These are phyloP conservation scores for Ispidina picta DNA, from an alignment of 2,797 vertebrate species.

Conservation along the genomic window DNA sequence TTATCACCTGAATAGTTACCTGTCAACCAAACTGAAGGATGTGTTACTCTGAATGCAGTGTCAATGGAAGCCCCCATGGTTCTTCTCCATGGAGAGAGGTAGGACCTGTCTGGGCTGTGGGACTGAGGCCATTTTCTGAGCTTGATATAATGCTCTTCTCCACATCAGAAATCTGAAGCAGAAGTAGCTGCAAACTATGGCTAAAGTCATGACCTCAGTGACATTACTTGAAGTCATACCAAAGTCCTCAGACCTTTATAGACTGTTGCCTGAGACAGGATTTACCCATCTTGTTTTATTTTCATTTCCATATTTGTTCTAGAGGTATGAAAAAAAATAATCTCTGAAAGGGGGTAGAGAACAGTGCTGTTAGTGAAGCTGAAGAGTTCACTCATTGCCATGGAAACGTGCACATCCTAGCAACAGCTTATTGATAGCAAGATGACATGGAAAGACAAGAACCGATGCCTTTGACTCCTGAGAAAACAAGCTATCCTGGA, in stretches of 20 bases:
- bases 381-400: slow-evolving; percentile 78
- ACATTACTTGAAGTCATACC: not conserved
- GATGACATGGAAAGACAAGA: slow-evolving; percentile 62
- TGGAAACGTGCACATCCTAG: slow-evolving; percentile 78
- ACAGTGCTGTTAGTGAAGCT: slow-evolving; percentile 33
- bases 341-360: not conserved
- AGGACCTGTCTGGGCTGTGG: fast-evolving
- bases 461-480: slow-evolving; percentile 44
- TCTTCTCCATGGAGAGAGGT: not conserved
- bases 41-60: fast-evolving
- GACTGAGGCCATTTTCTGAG: not conserved
- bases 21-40: fast-evolving
- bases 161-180: not conserved
- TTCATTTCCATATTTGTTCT: not conserved
- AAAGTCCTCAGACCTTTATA: not conserved
- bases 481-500: not conserved
- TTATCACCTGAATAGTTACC: not conserved
- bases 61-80: fast-evolving
- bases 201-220: not conserved
- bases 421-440: slow-evolving; percentile 76
- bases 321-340: not conserved
- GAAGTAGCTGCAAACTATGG: not conserved
- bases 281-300: not conserved
- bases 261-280: not conserved
- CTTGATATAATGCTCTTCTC: not conserved